These are phyloP conservation scores for Gonatopus flavifemur DNA, from an alignment of 1,140 invertebrate genomes.

Conservation along the genomic window DNA sequence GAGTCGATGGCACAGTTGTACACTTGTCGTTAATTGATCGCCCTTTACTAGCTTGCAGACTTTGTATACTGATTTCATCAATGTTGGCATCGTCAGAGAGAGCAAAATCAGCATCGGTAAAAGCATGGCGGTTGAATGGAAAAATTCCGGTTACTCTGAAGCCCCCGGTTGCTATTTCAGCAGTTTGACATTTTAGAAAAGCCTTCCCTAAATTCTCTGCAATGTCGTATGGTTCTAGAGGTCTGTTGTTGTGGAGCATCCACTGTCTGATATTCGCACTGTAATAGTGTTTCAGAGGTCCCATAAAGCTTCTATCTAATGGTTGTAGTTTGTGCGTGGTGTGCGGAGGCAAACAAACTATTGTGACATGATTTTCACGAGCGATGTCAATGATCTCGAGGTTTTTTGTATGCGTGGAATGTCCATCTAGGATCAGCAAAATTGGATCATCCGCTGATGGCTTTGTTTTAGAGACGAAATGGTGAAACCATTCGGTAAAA, in stretches of 20 bases:
- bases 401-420: slow-evolving; percentile 28
- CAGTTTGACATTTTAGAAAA: background rate
- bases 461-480: slow-evolving; percentile 36
- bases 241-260: slow-evolving; percentile 35
- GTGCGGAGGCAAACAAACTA: slow-evolving; percentile 3
- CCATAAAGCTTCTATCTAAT: slow-evolving; percentile 48
- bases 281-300: slow-evolving; percentile 32
- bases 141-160: background rate
- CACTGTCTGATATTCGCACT: slow-evolving; percentile 28
- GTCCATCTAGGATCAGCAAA: slow-evolving; percentile 39
- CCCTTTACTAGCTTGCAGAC: too few relatives aligned
- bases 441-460: slow-evolving; percentile 32
- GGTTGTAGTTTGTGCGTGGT: slow-evolving; percentile 40
- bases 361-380: background rate
- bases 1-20: too few relatives aligned
- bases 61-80: too few relatives aligned
- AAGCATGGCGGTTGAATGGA: background rate
- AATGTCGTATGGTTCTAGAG: background rate
- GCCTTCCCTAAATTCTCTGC: background rate
- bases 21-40: too few relatives aligned
- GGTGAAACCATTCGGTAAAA: slow-evolving; percentile 39
- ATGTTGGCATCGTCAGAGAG: background rate
- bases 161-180: background rate
- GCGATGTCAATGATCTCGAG: background rate
- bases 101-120: background rate